Base-by-base conservation (phyloP, 2,797 vertebrate species). In the Poecile montanus region DNA sequence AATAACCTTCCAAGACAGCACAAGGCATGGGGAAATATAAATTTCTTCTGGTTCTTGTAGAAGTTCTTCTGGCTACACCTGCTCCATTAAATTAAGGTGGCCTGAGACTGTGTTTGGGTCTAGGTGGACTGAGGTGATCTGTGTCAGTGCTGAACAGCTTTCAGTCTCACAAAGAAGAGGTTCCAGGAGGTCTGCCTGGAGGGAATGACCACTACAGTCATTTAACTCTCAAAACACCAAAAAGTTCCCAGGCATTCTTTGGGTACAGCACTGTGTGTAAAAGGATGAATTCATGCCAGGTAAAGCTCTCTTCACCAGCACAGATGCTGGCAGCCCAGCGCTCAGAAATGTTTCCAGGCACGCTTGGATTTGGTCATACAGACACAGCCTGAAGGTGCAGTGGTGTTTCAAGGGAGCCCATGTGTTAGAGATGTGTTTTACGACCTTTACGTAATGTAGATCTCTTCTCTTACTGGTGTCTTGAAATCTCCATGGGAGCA, bases 291-390 rank as follows among this genome's bases (percentile, higher is more conserved):
- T 79, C 6, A 22, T 30, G 53, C 48, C 63, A 82, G 32, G 67
- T 63, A 44, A 70, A 87, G 27, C 40, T 65, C 65, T 81, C 25
- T 42, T 63, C 57, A 34, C 30, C 22, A 60, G 63, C 63, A 79
- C 30, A 89, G 67, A 34, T 30, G 15, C 61, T 65, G 5, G 2
- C 26, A 74, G 17, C 42, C 42, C 2, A 2, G 48, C 0, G 0
- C 26, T 40, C 60, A 45, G 51, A 65, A 88, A 68, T 22, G 21
- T 79, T 85, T 77, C 58, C 72, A 92, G 66, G 22, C 21, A 11
- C 4, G 5, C 44, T 51, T 80, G 63, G 53, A 30, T 91, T 91
- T 65, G 60, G 22, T 60, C 21, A 36, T 23, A 47, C 2, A 78
- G 71, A 53, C 51, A 65, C 16, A 91, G 32, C 44, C 51, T 3